Conservation (phyloP, 2,888 invertebrate genomes). For the Drosophila atripex region DNA sequence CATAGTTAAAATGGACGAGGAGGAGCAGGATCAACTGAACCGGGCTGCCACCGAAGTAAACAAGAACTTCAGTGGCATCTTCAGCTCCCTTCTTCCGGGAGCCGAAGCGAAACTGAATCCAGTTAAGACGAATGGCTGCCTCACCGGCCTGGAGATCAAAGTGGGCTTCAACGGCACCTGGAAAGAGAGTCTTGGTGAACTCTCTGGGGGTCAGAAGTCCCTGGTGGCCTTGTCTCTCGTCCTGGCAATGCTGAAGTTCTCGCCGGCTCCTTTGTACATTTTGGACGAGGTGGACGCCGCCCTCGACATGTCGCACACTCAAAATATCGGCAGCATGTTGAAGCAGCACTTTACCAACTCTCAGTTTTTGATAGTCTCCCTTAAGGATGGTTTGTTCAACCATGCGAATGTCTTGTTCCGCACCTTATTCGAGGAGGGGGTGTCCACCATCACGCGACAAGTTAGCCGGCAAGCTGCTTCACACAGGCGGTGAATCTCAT, state of each 20-base stretch:
- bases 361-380: constrained; percentile 98
- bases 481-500: constrained; percentile 9
- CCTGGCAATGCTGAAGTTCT: constrained; percentile 97
- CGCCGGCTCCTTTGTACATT: constrained; percentile 99
- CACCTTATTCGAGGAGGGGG: constrained; percentile 97
- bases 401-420: constrained; percentile 99
- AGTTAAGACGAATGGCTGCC: constrained; percentile 77
- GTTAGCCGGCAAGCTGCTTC: constrained; percentile 70
- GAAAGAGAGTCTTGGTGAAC: constrained; percentile 97
- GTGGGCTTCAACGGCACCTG: constrained; percentile 96
- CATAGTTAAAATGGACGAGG: constrained; percentile 94
- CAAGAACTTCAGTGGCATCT: constrained; percentile 97
- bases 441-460: constrained; percentile 92
- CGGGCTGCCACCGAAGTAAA: constrained; percentile 95
- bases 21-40: constrained; percentile 92
- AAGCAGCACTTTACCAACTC: constrained; percentile 94
- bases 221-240: constrained; percentile 98
- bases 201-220: constrained; percentile 98
- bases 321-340: constrained; percentile 98
- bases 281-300: constrained; percentile 99
- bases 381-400: constrained; percentile 99
- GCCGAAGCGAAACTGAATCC: constrained; percentile 94
- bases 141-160: constrained; percentile 95
- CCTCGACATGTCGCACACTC: constrained; percentile 98
- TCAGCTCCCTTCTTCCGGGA: constrained; percentile 94